Evolutionary conservation across 2,113 vertebrate genomes (phyloP), one percentile per base, ranked within the genome.

Genomic region (Scomber colias): DNA sequence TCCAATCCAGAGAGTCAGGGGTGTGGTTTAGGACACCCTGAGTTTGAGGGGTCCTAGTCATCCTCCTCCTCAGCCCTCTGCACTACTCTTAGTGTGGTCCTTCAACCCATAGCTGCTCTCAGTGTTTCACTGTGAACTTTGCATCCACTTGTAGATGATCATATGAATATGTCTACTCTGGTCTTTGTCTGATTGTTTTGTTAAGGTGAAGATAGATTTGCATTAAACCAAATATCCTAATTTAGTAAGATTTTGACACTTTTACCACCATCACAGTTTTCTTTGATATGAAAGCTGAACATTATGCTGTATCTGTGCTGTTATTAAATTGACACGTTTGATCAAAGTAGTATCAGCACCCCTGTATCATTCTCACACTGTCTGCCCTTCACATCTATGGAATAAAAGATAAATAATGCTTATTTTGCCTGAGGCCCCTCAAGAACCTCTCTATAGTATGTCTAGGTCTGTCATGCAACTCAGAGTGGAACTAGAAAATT

Each of bases 1-100:
- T 64, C 88, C 90, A 92, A 90, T 90, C 84, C 60, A 16, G 54
- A 70, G 60, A 57, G 56, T 16, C 1, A 21, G 76, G 59, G 93
- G 92, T 21, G 89, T 87, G 87, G 85, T 44, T 75, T 27, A 27
- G 24, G 21, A 21, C 21, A 21, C 21, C 21, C 21, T 21, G 21
- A 21, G 21, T 21, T 21, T 21, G 21, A 21, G 21, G 21, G 90
- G 89, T 93, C 83, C 89, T 90, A 77, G 24, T 87, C 19, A 30
- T 49, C 30, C 55, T 19, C 17, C 11, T 49, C 17, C 11, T 49
- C 61, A 77, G 14, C 54, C 56, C 19, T 13, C n/a, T 53, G 68
- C 59, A 31, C 46, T 73, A 13, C 60, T 62, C 35, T 51, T 48
- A 63, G 15, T 65, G 12, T 19, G 13, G 24, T 56, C 48, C 57